These are phyloP conservation scores for Nycticebus coucang DNA, from an alignment of 2,113 vertebrate species.

Conservation along the genomic window DNA sequence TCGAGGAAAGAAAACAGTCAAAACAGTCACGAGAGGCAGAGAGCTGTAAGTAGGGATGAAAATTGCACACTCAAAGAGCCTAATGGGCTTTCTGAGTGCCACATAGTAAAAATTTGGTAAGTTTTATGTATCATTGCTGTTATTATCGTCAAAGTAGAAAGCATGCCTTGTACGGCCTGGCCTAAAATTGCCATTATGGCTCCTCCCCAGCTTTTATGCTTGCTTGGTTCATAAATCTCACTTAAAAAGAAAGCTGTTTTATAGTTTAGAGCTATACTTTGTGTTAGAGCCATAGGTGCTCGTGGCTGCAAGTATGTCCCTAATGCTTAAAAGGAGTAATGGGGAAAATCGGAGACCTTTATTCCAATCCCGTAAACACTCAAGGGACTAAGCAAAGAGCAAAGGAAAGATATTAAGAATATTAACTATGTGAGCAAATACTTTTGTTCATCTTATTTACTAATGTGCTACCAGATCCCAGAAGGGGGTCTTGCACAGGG, in stretches of 20 bases:
- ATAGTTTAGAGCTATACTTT: background rate
- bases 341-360: background rate
- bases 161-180: background rate
- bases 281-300: background rate
- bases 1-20: background rate
- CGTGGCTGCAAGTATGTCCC: background rate
- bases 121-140: background rate
- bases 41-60: background rate
- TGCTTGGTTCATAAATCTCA: background rate
- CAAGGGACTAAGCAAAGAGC: background rate
- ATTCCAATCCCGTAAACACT: background rate
- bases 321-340: background rate
- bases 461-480: background rate
- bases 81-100: background rate
- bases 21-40: background rate
- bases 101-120: background rate
- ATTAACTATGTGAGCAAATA: background rate
- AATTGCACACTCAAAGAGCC: background rate
- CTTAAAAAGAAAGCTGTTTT: background rate
- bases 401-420: background rate
- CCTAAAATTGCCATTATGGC: background rate
- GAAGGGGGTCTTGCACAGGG: rapidly evolving
- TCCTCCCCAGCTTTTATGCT: background rate
- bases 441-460: background rate
- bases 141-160: background rate